Evolutionary conservation across 2,888 invertebrate genomes (phyloP).

Genomic region (Euproctis similis): DNA sequence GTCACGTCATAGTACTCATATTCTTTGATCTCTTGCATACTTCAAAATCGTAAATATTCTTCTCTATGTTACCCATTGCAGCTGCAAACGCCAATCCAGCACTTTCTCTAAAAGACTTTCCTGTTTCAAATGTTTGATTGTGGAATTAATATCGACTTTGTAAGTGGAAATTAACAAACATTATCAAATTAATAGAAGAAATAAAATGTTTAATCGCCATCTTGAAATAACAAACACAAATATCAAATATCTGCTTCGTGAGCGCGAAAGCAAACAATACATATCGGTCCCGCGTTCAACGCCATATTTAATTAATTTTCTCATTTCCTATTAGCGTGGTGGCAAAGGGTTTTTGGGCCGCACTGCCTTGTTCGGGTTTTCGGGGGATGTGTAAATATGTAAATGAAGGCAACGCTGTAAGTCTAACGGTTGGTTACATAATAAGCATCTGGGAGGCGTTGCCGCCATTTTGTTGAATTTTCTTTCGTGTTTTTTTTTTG

Average conservation of each 20-base stretch:
- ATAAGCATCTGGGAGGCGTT: constrained; percentile 1
- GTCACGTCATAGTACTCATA: too few relatives aligned
- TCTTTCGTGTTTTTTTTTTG: too few relatives aligned
- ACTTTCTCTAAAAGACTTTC: too few relatives aligned
- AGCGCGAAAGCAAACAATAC: constrained; percentile 57
- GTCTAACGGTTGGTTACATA: not conserved
- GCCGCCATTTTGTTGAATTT: constrained; percentile 3
- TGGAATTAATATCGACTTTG: too few relatives aligned
- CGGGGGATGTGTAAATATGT: constrained; percentile 24
- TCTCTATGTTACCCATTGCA: too few relatives aligned
- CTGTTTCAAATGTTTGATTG: too few relatives aligned
- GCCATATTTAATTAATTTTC: constrained; percentile 67
- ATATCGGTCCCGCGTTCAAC: constrained; percentile 46
- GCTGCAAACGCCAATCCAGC: too few relatives aligned
- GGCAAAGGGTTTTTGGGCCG: constrained; percentile 18
- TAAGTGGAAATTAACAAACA: too few relatives aligned
- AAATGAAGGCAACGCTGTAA: constrained; percentile 10
- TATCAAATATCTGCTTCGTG: constrained; percentile 20
- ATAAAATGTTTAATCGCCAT: too few relatives aligned
- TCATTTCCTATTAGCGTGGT: constrained; percentile 51
- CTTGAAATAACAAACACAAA: constrained; percentile 23
- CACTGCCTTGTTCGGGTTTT: constrained; percentile 21
- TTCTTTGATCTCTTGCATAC: too few relatives aligned
- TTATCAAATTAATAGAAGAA: too few relatives aligned
- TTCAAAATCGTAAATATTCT: too few relatives aligned